Evolutionary conservation across 1,140 invertebrate species (phyloP).

Genomic region (Diachasma alloeum): DNA sequence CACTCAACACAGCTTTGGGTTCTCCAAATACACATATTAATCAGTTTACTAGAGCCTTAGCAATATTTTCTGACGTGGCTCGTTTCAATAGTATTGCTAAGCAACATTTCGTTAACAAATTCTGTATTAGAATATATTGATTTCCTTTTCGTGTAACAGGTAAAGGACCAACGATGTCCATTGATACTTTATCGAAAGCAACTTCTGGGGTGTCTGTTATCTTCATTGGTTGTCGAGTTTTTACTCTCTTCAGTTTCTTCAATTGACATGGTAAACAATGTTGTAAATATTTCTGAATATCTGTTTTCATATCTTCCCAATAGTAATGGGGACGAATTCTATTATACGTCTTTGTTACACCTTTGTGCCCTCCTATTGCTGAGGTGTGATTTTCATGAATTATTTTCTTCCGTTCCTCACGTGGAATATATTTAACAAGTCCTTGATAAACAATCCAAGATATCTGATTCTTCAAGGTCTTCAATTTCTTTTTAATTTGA

Average conservation of each 20-base stretch:
- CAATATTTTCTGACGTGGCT: neutral
- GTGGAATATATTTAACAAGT: too few relatives aligned
- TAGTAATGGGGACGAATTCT: neutral
- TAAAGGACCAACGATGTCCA: constrained; percentile 1
- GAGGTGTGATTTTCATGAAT: neutral
- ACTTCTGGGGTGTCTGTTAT: neutral
- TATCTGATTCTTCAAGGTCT: too few relatives aligned
- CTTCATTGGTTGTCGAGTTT: neutral
- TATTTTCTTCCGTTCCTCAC: neutral
- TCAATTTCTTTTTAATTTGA: too few relatives aligned
- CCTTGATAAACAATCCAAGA: too few relatives aligned
- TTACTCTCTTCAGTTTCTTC: neutral
- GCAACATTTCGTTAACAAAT: constrained; percentile 2
- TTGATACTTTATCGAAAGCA: neutral
- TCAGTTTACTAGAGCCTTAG: neutral
- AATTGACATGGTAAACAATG: constrained; percentile 3
- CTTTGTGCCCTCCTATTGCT: neutral
- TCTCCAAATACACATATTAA: constrained; percentile 40
- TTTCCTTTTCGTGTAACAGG: neutral
- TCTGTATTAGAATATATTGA: neutral
- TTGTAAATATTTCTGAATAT: constrained; percentile 5
- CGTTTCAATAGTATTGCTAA: neutral
- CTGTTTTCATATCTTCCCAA: constrained; percentile 7
- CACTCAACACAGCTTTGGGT: constrained; percentile 36
- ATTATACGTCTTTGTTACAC: neutral